A percentile compares a stretch with the other conserved stretches of the same genome.
phyloP scores from a whole-genome alignment of 2,113 vertebrate genomes.

The Cheilinus undulatus region DNA sequence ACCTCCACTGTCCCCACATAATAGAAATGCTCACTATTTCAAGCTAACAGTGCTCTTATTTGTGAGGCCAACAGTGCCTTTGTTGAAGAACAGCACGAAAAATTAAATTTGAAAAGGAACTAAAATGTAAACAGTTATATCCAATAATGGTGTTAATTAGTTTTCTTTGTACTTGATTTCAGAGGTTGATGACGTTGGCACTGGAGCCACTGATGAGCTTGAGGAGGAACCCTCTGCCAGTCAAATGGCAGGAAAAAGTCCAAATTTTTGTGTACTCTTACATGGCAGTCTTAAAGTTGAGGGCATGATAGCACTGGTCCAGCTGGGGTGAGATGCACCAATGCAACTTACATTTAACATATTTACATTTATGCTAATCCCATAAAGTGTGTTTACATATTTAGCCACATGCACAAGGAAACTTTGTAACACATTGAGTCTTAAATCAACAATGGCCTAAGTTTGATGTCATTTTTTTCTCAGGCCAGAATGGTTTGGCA shows the following conservation, averaged over 20 bases:
- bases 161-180: slow-evolving; percentile 22
- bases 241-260: slow-evolving; percentile 97
- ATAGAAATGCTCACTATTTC: background rate
- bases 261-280: slow-evolving; percentile 97
- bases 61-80: background rate
- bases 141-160: background rate
- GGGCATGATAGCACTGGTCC: slow-evolving; percentile 98
- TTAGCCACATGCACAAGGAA: background rate
- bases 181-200: slow-evolving; percentile 97
- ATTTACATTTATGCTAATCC: too few relatives aligned
- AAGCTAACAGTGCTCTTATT: background rate
- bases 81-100: background rate
- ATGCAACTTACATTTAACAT: background rate
- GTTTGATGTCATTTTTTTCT: slow-evolving; percentile 12
- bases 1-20: background rate
- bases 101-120: background rate
- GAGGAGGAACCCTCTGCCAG: slow-evolving; percentile 97
- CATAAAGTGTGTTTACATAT: background rate
- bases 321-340: slow-evolving; percentile 88
- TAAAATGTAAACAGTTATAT: background rate
- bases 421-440: background rate
- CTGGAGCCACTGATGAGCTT: slow-evolving; percentile 91
- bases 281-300: slow-evolving; percentile 99
- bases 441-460: background rate
- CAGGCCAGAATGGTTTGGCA: slow-evolving; percentile 96